Evolutionary conservation across 2,113 vertebrate species (phyloP).

Genomic region (Sula dactylatra): DNA sequence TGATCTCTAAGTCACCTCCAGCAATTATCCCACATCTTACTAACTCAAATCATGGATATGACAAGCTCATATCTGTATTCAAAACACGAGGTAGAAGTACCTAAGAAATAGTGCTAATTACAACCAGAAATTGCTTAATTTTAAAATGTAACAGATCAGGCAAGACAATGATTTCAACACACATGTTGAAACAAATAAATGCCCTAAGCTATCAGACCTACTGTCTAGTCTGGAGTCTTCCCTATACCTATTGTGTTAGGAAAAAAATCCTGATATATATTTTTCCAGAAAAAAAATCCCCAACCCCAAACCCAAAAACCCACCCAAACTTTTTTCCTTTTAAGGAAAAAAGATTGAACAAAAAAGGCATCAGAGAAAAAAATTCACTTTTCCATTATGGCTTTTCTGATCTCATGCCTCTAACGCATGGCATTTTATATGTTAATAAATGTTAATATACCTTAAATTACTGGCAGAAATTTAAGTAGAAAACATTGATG

Average conservation of each 20-base stretch:
- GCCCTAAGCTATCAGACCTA: not conserved
- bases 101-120: not conserved
- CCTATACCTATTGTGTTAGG: not conserved
- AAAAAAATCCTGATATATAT: not conserved
- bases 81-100: not conserved
- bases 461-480: not conserved
- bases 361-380: not conserved
- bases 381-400: fast-evolving
- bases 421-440: not conserved
- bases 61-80: not conserved
- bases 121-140: not conserved
- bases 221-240: not conserved
- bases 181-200: not conserved
- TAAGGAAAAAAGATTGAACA: not conserved
- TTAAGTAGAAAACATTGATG: not conserved
- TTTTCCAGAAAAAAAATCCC: not conserved
- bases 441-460: not conserved
- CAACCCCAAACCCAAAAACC: too few relatives aligned
- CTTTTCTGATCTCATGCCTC: not conserved
- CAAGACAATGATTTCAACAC: not conserved
- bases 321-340: not conserved
- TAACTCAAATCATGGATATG: not conserved
- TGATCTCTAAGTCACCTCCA: too few relatives aligned
- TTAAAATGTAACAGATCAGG: not conserved
- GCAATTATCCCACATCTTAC: too few relatives aligned